phyloP scores from a whole-genome alignment of 2,888 invertebrate species.

The Eulithis prunata region DNA sequence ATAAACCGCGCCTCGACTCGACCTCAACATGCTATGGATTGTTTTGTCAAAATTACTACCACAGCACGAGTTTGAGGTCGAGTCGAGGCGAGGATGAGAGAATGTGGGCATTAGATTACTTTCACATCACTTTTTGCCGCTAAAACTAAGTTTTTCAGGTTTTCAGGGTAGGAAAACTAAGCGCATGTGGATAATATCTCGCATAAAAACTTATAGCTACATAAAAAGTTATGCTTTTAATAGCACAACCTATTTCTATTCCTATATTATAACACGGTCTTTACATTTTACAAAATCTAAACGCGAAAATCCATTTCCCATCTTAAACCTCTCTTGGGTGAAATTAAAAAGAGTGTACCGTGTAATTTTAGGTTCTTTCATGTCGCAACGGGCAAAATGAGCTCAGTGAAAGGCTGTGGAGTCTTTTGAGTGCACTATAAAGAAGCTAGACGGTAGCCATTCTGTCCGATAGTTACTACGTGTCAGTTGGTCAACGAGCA shows the following conservation, averaged over 20 bases:
- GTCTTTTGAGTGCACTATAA: constrained; percentile 41
- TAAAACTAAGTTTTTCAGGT: no score
- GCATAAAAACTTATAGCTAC: background rate
- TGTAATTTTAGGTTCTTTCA: constrained; percentile 43
- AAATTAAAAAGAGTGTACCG: constrained; percentile 40
- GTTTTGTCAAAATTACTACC: no score
- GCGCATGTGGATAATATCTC: background rate
- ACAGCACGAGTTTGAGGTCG: no score
- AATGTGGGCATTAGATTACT: no score
- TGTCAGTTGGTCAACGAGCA: constrained; percentile 14
- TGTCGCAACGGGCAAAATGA: constrained; percentile 39
- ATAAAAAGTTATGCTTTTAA: background rate
- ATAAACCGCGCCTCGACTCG: no score
- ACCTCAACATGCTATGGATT: no score
- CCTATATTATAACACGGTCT: background rate
- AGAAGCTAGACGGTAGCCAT: constrained; percentile 35
- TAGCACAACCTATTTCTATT: background rate
- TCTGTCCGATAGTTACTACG: constrained; percentile 24
- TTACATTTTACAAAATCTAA: constrained; percentile 9
- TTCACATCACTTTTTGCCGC: no score
- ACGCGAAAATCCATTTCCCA: constrained; percentile 30
- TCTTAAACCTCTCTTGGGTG: constrained; percentile 30
- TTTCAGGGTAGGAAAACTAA: no score
- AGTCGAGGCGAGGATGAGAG: no score
- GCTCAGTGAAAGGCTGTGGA: constrained; percentile 38